These are phyloP conservation scores for Aphrophora alni DNA, from an alignment of 2,888 invertebrate species.

Conservation along the genomic window DNA sequence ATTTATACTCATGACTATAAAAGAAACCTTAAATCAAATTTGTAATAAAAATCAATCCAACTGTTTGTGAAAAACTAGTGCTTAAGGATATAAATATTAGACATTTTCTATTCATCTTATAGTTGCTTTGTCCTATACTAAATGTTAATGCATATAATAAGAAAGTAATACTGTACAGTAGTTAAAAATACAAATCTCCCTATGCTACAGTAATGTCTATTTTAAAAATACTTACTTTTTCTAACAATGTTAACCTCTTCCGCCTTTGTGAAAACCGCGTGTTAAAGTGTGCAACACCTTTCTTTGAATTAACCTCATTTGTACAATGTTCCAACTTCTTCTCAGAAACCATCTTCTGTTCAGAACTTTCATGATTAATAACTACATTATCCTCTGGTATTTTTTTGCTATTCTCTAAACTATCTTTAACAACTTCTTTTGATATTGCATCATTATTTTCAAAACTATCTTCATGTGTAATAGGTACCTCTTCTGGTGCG, in stretches of 20 bases:
- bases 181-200: neutral
- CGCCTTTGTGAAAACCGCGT: neutral
- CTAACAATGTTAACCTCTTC: slow-evolving; percentile 39
- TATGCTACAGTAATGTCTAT: too few relatives aligned
- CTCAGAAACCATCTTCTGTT: slow-evolving; percentile 16
- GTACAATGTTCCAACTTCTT: slow-evolving; percentile 13
- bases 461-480: slow-evolving; percentile 20
- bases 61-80: too few relatives aligned
- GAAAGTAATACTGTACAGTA: too few relatives aligned
- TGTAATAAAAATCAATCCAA: too few relatives aligned
- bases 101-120: too few relatives aligned
- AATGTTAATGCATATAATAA: too few relatives aligned
- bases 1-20: too few relatives aligned
- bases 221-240: slow-evolving; percentile 44
- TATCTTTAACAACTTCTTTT: neutral
- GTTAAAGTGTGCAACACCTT: neutral
- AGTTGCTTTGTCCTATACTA: too few relatives aligned
- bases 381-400: neutral
- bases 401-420: neutral
- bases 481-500: slow-evolving; percentile 61
- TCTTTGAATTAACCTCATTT: slow-evolving; percentile 11
- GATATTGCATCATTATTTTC: neutral
- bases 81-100: too few relatives aligned
- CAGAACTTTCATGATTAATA: neutral
- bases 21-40: too few relatives aligned